Base-by-base conservation (phyloP, 1,140 invertebrate genomes). In the Cherax destructor region DNA sequence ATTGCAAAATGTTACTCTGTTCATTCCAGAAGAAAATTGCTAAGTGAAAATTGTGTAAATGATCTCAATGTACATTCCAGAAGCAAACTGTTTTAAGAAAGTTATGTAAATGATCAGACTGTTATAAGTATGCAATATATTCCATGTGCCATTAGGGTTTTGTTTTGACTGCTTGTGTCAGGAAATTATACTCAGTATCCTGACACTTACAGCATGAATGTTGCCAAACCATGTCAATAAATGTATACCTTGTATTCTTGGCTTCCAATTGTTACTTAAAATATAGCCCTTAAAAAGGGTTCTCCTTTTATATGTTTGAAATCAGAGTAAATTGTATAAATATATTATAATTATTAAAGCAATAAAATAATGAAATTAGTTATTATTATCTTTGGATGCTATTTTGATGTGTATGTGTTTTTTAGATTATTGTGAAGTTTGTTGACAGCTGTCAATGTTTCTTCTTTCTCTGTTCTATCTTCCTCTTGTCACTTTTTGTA, bases 261-360 rank as follows among this genome's bases (percentile, higher is more conserved):
- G 83, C 83, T 85, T 85, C 83, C 83, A 85, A 47, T 85, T 85
- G 83, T 85, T 85, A 56, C 49, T 85, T 50, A 74, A 24, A 74
- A 56, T 50, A 49, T 24, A 85, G 7, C 69, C 74, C 69, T 72
- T 69, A 85, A 85, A 74, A 69, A 47, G 21, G 4, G n/a, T 50
- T 24, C 16, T 85, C 49, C 47, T 85, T 84, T 72, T 85, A 16
- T 59, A 81, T 81, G 50, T 81, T 81, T 56, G 49, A 56, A 74
- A 74, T 30, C 69, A 74, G 21, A 30, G n/a, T 6, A 74, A 74
- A 74, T 74, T 74, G 69, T n/a, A 74, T 24, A 74, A 30, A 74
- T 74, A 69, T 69, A 74, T 74, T 65, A 65, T 65, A 65, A 11
- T 65, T 65, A 21, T 65, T 65, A 18, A 65, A 65, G 61, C 61